phyloP scores from a whole-genome alignment of 2,888 invertebrate genomes.

The Dysmachus trigonus region DNA sequence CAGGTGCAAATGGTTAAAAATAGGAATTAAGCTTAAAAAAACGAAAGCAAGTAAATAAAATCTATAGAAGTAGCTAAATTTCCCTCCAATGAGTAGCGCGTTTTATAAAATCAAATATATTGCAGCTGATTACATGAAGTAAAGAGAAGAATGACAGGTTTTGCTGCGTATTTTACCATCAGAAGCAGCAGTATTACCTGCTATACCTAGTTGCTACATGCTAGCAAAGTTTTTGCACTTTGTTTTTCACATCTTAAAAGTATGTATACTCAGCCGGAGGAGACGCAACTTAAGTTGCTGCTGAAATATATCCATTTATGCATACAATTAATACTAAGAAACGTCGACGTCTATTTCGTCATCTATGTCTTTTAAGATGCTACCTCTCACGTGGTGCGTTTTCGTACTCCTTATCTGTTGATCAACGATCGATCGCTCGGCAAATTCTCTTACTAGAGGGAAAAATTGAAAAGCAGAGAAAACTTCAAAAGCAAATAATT shows the following conservation, averaged over 20 bases:
- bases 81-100: background rate
- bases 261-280: background rate
- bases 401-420: background rate
- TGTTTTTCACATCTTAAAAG: background rate
- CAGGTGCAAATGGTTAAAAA: background rate
- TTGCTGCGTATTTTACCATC: constrained; percentile 34
- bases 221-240: background rate
- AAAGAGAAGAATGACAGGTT: constrained; percentile 38
- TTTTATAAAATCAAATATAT: background rate
- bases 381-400: background rate
- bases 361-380: background rate
- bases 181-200: background rate
- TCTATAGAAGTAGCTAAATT: background rate
- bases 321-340: background rate
- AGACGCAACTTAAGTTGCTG: background rate
- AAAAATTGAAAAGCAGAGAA: background rate
- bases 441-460: background rate
- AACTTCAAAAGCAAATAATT: background rate
- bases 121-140: constrained; percentile 31
- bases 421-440: background rate
- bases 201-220: background rate
- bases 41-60: background rate
- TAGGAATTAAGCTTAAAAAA: background rate
- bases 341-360: background rate
- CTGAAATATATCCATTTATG: background rate